Evolutionary conservation across 1,140 invertebrate genomes (phyloP), one percentile per base, ranked within the genome.

Genomic region (Dendroctonus valens): DNA sequence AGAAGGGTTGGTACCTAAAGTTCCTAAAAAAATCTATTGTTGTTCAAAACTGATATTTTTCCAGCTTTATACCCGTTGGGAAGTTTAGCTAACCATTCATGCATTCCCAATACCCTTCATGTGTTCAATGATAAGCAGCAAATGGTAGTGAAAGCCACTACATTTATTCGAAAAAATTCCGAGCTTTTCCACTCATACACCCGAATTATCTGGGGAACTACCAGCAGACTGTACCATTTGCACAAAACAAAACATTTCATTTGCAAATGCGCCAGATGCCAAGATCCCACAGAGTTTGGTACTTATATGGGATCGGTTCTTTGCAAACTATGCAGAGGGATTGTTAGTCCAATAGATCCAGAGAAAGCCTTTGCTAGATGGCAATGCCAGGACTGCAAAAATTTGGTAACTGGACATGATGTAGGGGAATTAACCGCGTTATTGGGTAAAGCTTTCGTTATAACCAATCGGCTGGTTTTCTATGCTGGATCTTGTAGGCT

Each of bases 171-270:
- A 12, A 76, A 81, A 50, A 89, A 88, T 7, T 77, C 83, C 7
- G 89, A 91, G 77, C 83, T 93, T 48, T 87, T 86, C 42, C 87
- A 87, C 60, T 85, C 86, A 38, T 93, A 93, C 69, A 84, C 88
- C 0, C 84, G 88, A 54, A 68, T 89, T 11, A 76, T 92, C 5
- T 91, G 89, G 89, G 87, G 87, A 7, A 92, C 88, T 1, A 76
- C 81, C 0, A 81, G 85, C 1, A 78, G 91, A 58, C 79, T 87
- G 48, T 79, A 84, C 14, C 86, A 90, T 73, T 80, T 93, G 5
- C 80, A 78, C 55, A 81, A 82, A 64, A 91, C 88, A 3, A 93
- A 92, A 81, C 83, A 88, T 73, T 93, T 93, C 75, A 78, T 81
- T 40, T 93, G 91, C 73, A 76, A 77, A 9, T 93, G 91, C 74